These are phyloP conservation scores for Agrotis exclamationis DNA, from an alignment of 2,888 invertebrate species.

Conservation along the genomic window DNA sequence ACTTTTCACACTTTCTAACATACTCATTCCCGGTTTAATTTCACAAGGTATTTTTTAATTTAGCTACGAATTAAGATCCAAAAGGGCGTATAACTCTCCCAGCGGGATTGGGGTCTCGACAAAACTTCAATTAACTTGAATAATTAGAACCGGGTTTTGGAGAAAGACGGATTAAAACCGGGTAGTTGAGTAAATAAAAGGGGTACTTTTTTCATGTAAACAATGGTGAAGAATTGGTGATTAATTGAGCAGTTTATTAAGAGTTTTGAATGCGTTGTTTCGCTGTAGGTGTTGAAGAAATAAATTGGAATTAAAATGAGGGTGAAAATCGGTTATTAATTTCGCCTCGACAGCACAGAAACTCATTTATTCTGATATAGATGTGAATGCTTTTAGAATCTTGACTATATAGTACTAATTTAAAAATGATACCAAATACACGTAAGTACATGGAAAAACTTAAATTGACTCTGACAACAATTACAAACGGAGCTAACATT, in stretches of 20 bases:
- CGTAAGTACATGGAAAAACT: no score
- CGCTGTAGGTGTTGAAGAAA: neutral
- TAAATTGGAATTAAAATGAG: slow-evolving; percentile 3
- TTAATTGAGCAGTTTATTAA: slow-evolving; percentile 50
- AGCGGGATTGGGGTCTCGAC: slow-evolving; percentile 59
- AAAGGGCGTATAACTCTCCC: slow-evolving; percentile 52
- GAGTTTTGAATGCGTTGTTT: slow-evolving; percentile 25
- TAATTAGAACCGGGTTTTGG: slow-evolving; percentile 69
- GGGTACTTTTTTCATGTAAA: slow-evolving; percentile 51
- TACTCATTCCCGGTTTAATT: slow-evolving; percentile 37
- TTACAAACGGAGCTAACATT: no score
- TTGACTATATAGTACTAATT: no score
- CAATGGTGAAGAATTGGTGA: slow-evolving; percentile 54
- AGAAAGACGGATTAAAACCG: slow-evolving; percentile 61
- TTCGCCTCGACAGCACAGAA: neutral
- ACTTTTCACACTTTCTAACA: neutral
- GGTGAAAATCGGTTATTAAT: neutral
- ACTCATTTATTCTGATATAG: neutral
- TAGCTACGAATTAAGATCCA: slow-evolving; percentile 45
- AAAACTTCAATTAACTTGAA: slow-evolving; percentile 78
- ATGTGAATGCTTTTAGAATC: neutral
- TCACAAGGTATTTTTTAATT: slow-evolving; percentile 58
- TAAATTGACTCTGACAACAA: no score
- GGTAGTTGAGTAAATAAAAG: slow-evolving; percentile 61
- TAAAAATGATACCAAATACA: no score